Base-by-base conservation (phyloP, 2,797 vertebrate genomes). In the Pteropus rufus region DNA sequence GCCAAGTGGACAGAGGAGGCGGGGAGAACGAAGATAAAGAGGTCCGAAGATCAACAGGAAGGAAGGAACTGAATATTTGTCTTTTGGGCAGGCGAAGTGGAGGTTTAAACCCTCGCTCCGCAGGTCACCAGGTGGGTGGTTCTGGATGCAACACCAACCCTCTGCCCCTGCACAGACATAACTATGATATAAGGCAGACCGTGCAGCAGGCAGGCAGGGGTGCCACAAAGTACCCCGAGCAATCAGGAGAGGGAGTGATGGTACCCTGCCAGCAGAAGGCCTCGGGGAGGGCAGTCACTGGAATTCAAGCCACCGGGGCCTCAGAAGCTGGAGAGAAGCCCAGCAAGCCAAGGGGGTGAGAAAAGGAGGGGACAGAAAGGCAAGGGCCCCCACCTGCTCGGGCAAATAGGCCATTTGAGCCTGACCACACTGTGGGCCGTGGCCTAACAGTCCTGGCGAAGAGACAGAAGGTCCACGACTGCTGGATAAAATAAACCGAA, bases 261-360 rank as follows among this genome's bases (percentile, higher is more conserved):
- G 44, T 0, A 0, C 29, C 12, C 19, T n/a, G 44, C 34, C 0
- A 0, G 36, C 1, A 4, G 15, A 70, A 70, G 15, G 31, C 10
- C 19, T 81, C 19, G 6, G 34, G 7, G 24, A 77, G 19, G n/a
- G 41, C 23, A 56, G 7, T 64, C 54, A 34, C 0, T 89, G 41
- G 19, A 85, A 41, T 88, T 81, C 36, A 60, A 77, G 26, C 26
- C 19, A 36, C 2, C 2, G 0, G 11, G 41, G 31, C 52, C 54
- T 91, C 39, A 18, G 29, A 77, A 14, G 10, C 34, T 23, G 70
- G 83, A 36, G 1, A 26, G 46, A 39, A 70, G 29, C 11, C 54
- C 54, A 36, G 36, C 18, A 34, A 4, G 12, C 24, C 26, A 70
- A 65, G 39, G 21, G 3, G 26, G 52, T 10, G 0, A 26, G 9